phyloP scores from a whole-genome alignment of 2,888 invertebrate genomes.

The Mimumesa dahlbomi region DNA sequence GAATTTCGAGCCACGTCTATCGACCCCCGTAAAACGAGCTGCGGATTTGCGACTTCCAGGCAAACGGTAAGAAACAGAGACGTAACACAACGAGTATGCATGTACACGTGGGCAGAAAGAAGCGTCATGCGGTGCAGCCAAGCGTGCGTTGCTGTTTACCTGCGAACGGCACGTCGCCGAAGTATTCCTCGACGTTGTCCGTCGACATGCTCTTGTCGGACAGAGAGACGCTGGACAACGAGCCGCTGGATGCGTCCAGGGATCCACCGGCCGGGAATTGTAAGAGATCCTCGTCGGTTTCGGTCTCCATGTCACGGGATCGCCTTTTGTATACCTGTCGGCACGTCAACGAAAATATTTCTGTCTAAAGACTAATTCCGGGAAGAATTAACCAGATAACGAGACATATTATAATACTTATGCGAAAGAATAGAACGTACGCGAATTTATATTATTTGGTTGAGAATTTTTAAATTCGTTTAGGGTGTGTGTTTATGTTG shows the following conservation, averaged over 20 bases:
- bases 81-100: constrained; percentile 78
- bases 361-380: constrained; percentile 7
- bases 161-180: constrained; percentile 93
- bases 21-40: constrained; percentile 27
- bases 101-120: constrained; percentile 77
- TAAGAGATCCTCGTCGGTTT: constrained; percentile 85
- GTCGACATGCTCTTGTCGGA: constrained; percentile 90
- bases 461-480: too few relatives aligned
- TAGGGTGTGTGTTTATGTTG: too few relatives aligned
- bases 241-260: constrained; percentile 86
- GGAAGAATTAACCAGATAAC: too few relatives aligned
- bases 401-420: too few relatives aligned
- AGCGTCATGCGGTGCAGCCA: constrained; percentile 81
- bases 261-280: constrained; percentile 81
- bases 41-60: constrained; percentile 54
- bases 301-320: constrained; percentile 92
- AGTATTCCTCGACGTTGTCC: constrained; percentile 92
- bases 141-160: constrained; percentile 84
- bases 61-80: constrained; percentile 74
- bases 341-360: constrained; percentile 37
- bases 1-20: neutral
- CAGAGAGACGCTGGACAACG: constrained; percentile 87
- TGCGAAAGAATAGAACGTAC: too few relatives aligned
- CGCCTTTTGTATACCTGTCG: constrained; percentile 90
- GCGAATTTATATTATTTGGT: too few relatives aligned